These are phyloP conservation scores for Orcinus orca DNA, from an alignment of 2,113 vertebrate species.

Conservation along the genomic window DNA sequence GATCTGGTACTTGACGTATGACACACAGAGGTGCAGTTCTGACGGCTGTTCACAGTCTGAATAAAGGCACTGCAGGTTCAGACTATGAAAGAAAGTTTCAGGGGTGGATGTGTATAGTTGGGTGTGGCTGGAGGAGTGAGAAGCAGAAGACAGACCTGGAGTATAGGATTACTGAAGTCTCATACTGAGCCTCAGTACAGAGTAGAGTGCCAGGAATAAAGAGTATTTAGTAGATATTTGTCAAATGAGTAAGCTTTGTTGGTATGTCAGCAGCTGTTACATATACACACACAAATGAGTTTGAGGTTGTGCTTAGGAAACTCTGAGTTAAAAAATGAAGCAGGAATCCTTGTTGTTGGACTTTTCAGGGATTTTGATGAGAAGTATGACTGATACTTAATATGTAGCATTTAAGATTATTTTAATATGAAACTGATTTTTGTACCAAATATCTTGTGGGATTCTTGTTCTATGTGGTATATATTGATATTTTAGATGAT, in stretches of 20 bases:
- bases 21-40: not conserved
- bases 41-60: not conserved
- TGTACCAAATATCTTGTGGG: not conserved
- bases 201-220: not conserved
- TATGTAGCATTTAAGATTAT: not conserved
- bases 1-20: not conserved
- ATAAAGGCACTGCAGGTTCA: not conserved
- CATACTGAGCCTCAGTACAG: not conserved
- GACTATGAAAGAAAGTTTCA: not conserved
- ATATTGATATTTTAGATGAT: not conserved
- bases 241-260: not conserved
- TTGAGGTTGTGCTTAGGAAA: not conserved
- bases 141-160: not conserved
- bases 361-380: not conserved
- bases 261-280: not conserved
- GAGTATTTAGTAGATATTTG: not conserved
- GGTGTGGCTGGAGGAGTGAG: not conserved
- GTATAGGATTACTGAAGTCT: not conserved
- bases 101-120: not conserved
- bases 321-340: not conserved
- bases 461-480: not conserved
- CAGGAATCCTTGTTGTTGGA: not conserved
- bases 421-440: not conserved
- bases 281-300: not conserved
- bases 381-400: not conserved